Percentiles rank a stretch among this genome's conserved stretches.
phyloP scores from a whole-genome alignment of 2,888 invertebrate species.

The Ceramica pisi region DNA sequence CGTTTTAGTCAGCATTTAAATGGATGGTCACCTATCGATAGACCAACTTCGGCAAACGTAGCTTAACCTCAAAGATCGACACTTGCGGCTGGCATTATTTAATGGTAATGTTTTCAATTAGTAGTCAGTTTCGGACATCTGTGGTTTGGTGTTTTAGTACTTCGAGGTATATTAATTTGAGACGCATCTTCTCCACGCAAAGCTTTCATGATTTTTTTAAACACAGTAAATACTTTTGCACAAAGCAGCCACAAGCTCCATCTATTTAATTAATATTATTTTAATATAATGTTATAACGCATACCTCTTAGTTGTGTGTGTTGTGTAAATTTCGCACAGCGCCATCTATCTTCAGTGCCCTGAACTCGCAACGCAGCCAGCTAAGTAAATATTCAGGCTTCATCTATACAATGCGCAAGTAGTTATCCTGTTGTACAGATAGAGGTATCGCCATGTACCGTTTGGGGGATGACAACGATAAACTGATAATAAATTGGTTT shows the following conservation, averaged over 20 bases:
- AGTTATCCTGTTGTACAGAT: constrained; percentile 78
- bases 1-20: too few species aligned
- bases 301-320: neutral
- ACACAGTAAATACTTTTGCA: neutral
- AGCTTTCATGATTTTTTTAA: neutral
- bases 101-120: neutral
- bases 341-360: constrained; percentile 62
- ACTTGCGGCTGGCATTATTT: too few species aligned
- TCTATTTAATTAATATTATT: neutral
- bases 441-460: constrained; percentile 78
- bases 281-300: neutral
- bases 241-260: constrained; percentile 2
- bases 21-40: too few species aligned
- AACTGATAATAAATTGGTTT: constrained; percentile 37
- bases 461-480: constrained; percentile 46
- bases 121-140: neutral
- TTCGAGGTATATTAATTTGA: neutral
- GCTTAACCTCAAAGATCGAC: too few species aligned
- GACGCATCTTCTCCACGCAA: neutral
- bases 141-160: neutral
- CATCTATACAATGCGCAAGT: constrained; percentile 58
- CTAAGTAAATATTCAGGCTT: constrained; percentile 41
- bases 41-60: too few species aligned
- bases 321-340: constrained; percentile 48
- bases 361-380: constrained; percentile 62